Evolutionary conservation across 2,113 vertebrate species (phyloP).

Genomic region (Beaufortia kweichowensis): DNA sequence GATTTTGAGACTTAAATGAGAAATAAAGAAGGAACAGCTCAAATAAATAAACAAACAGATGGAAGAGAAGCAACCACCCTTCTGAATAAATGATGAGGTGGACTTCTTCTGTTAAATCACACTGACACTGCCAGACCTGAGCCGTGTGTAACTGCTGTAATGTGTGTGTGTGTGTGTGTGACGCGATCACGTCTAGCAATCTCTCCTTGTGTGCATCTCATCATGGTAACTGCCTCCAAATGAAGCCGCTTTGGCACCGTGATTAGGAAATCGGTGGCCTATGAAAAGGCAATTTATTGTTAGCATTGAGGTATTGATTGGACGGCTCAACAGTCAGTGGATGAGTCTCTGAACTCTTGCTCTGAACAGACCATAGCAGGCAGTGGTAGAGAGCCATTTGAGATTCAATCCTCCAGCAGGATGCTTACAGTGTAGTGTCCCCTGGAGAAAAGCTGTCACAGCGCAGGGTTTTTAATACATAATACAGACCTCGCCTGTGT

Average conservation of each 20-base stretch:
- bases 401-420: slow-evolving; percentile 1
- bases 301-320: slow-evolving; percentile 43
- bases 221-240: neutral
- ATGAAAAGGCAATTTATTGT: slow-evolving; percentile 46
- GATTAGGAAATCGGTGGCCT: slow-evolving; percentile 35
- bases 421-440: neutral
- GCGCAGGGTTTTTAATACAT: neutral
- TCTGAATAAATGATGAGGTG: slow-evolving; percentile 51
- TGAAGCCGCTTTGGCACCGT: slow-evolving; percentile 1
- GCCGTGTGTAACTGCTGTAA: neutral
- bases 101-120: slow-evolving; percentile 40
- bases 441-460: slow-evolving; percentile 2
- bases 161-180: slow-evolving; percentile 9
- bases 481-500: slow-evolving; percentile 15
- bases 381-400: neutral
- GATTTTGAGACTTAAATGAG: neutral
- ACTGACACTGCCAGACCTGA: neutral
- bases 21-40: neutral
- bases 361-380: neutral
- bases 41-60: slow-evolving; percentile 23
- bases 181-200: neutral
- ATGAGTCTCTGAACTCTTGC: neutral
- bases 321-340: neutral
- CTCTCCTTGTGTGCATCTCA: slow-evolving; percentile 12
- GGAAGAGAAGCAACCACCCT: slow-evolving; percentile 20